Conservation (phyloP, 2,888 invertebrate genomes). For the Volucella inflata region DNA sequence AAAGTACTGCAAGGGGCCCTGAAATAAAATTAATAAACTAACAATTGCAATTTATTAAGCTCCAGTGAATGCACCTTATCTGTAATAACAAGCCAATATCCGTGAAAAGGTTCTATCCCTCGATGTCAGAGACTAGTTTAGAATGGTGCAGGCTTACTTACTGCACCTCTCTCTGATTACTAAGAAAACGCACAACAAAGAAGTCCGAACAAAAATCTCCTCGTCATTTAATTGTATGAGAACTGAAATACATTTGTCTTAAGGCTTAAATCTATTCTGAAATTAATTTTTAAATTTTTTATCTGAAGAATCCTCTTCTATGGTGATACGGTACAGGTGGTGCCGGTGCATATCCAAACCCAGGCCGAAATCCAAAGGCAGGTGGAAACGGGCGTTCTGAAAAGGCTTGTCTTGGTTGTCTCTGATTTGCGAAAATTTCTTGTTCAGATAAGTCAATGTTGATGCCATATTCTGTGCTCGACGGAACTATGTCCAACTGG, state of each 20-base stretch:
- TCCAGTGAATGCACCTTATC: too few species aligned
- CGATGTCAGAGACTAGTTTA: too few species aligned
- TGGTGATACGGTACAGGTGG: neutral
- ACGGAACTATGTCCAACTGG: neutral
- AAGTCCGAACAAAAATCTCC: too few species aligned
- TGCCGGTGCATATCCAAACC: slow-evolving; percentile 10
- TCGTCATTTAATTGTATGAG: too few species aligned
- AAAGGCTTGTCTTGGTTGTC: slow-evolving; percentile 79
- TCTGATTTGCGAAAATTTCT: slow-evolving; percentile 66
- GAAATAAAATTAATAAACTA: too few species aligned
- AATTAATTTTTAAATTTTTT: neutral
- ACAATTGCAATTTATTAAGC: too few species aligned
- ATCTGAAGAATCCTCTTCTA: slow-evolving; percentile 8
- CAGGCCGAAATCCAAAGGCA: slow-evolving; percentile 6
- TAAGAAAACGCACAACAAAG: too few species aligned
- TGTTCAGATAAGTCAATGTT: slow-evolving; percentile 65
- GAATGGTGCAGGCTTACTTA: too few species aligned
- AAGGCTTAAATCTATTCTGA: neutral
- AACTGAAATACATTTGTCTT: neutral
- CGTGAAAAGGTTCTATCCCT: too few species aligned
- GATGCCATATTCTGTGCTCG: neutral
- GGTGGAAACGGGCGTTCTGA: slow-evolving; percentile 1
- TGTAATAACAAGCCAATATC: too few species aligned
- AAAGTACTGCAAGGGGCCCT: too few species aligned
- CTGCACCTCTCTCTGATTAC: too few species aligned